A percentile compares a stretch with the other conserved stretches of the same genome.
phyloP scores from a whole-genome alignment of 2,797 vertebrate genomes.

The Linurgus olivaceus region DNA sequence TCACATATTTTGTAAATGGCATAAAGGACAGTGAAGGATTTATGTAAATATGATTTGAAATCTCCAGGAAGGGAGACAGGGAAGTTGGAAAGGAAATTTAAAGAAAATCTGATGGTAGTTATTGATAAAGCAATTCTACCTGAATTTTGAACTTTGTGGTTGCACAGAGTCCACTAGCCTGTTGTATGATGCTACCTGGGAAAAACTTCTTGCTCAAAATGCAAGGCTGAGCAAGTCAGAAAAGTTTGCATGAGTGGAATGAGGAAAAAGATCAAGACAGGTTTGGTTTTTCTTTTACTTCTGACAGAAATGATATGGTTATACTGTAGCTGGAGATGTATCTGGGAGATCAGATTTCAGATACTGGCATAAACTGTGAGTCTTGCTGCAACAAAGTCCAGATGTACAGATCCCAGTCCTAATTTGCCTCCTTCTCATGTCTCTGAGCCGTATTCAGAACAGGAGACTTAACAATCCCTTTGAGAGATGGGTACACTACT shows the following conservation, averaged over 20 bases:
- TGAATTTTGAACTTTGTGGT: neutral
- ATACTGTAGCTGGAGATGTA: neutral
- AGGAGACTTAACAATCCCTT: neutral
- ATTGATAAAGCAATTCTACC: neutral
- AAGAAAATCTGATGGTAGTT: neutral
- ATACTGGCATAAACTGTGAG: neutral
- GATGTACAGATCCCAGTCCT: neutral
- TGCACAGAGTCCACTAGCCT: neutral
- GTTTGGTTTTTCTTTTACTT: neutral
- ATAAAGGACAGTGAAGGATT: neutral
- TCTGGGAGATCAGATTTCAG: neutral
- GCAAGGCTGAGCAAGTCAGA: neutral
- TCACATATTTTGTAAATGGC: rapidly evolving
- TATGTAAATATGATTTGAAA: neutral
- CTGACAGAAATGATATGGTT: neutral
- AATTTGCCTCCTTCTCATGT: neutral
- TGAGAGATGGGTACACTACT: neutral
- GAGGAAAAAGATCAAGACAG: neutral
- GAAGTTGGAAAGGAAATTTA: neutral
- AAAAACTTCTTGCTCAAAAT: neutral
- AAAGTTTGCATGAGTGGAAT: neutral
- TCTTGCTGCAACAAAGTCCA: neutral
- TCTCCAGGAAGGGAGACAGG: neutral
- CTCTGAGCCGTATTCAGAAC: neutral
- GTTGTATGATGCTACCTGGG: neutral